phyloP scores from a whole-genome alignment of 1,140 invertebrate genomes.

The Coelopa frigida region DNA sequence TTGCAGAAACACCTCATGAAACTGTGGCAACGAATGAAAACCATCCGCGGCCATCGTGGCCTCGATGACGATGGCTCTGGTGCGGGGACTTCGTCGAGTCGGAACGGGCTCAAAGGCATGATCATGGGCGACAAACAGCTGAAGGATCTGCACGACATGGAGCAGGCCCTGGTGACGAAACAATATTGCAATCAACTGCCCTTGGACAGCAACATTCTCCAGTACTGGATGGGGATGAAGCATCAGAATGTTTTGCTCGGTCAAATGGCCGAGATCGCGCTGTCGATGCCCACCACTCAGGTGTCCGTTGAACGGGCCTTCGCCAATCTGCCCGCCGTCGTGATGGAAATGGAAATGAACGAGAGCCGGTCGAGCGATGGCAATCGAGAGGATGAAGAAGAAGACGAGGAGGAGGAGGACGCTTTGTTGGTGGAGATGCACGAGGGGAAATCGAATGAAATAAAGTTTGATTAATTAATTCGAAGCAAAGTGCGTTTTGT shows the following conservation, averaged over 20 bases:
- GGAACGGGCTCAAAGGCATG: neutral
- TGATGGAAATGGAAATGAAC: too few species aligned
- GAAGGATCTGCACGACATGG: neutral
- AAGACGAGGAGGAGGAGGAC: too few species aligned
- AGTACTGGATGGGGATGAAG: conserved; percentile 7
- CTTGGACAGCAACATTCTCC: neutral
- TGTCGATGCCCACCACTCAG: neutral
- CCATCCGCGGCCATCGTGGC: too few species aligned
- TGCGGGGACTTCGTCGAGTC: neutral
- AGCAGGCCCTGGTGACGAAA: neutral
- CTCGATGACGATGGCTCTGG: too few species aligned
- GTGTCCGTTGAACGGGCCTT: neutral
- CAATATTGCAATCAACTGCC: neutral
- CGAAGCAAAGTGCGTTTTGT: too few species aligned
- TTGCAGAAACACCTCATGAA: neutral
- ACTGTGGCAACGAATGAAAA: too few species aligned
- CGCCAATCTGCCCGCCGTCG: conserved; percentile 17
- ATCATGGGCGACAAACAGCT: neutral
- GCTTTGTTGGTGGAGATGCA: too few species aligned
- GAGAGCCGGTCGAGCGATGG: too few species aligned
- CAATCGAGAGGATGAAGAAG: too few species aligned
- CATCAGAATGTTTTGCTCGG: neutral
- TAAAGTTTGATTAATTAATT: too few species aligned
- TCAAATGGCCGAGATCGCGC: neutral
- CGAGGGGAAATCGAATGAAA: too few species aligned